Conservation (phyloP, 1,140 invertebrate genomes). For the Bombus turneri region DNA sequence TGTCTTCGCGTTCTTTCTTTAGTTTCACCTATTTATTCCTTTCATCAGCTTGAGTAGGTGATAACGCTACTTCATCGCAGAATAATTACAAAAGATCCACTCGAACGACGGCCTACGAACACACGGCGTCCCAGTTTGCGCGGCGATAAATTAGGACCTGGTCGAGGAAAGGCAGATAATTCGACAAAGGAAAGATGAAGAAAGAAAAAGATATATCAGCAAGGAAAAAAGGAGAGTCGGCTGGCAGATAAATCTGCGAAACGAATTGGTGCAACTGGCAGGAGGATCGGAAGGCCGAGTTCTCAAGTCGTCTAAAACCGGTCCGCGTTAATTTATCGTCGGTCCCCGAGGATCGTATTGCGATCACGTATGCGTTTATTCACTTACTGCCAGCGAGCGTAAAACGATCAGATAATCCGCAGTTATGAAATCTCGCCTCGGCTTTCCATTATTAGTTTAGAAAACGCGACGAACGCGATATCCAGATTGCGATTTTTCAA, state of each 20-base stretch:
- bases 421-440: neutral
- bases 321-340: constrained; percentile 23
- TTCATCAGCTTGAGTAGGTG: too few relatives aligned
- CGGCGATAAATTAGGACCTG: too few relatives aligned
- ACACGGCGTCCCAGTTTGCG: too few relatives aligned
- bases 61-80: too few relatives aligned
- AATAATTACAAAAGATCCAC: too few relatives aligned
- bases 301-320: constrained; percentile 19
- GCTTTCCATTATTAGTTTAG: constrained; percentile 4
- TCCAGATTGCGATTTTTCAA: too few relatives aligned
- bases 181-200: neutral
- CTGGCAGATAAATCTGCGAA: neutral
- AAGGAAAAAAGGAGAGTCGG: neutral
- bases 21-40: too few relatives aligned
- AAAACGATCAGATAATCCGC: constrained; percentile 36
- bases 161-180: neutral
- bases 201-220: neutral
- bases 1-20: too few relatives aligned
- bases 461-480: too few relatives aligned
- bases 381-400: neutral
- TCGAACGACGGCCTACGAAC: too few relatives aligned
- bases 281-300: neutral
- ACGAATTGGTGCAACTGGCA: neutral
- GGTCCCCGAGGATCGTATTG: neutral
- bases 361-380: constrained; percentile 38